Conservation (phyloP, 2,888 invertebrate genomes). For the Coremacera marginata region DNA sequence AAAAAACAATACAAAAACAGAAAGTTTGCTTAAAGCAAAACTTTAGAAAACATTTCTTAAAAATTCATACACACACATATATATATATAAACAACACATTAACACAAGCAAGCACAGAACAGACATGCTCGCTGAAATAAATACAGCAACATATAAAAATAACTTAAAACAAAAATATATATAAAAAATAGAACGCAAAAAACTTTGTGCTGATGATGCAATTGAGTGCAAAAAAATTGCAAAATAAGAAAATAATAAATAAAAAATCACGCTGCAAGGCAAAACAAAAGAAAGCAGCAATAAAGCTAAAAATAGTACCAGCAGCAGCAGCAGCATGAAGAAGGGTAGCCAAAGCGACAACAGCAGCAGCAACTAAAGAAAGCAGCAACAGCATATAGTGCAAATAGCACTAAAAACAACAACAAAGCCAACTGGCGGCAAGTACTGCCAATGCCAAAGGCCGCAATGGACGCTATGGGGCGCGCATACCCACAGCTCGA, state of each 20-base stretch:
- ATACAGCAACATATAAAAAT: neutral
- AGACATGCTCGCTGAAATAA: no score
- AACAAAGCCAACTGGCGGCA: neutral
- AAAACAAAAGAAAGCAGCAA: neutral
- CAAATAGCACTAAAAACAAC: neutral
- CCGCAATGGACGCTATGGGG: neutral
- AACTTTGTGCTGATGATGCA: conserved; percentile 7
- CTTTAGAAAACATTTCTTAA: neutral
- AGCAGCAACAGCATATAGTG: neutral
- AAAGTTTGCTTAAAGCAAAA: neutral
- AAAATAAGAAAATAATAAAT: neutral
- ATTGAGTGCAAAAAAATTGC: neutral
- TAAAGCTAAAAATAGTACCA: neutral
- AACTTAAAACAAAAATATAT: neutral
- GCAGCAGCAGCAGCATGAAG: neutral
- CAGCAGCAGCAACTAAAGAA: neutral
- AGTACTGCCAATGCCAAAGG: neutral
- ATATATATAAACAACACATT: neutral
- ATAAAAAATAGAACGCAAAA: neutral
- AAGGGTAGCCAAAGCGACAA: neutral
- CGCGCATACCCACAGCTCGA: neutral
- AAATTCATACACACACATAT: neutral
- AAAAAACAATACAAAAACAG: neutral
- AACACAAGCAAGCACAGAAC: neutral
- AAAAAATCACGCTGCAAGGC: neutral